Evolutionary conservation across 2,888 invertebrate genomes (phyloP), one percentile per base, ranked within the genome.

Genomic region (Lithosia quadra): DNA sequence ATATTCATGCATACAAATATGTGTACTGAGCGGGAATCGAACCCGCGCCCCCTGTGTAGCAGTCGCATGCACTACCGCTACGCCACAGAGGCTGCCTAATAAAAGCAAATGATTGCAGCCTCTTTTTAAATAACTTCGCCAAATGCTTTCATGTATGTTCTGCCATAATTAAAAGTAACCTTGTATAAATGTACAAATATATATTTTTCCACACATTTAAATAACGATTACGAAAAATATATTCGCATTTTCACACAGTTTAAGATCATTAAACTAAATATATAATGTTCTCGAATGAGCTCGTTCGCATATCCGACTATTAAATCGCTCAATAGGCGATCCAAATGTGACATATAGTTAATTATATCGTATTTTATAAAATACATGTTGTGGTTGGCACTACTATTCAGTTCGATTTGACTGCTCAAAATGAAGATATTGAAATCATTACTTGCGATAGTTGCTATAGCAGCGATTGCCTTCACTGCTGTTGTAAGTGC

Each of bases 241-340:
- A 24, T 22, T 56, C 56, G 15, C 28, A 56, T 56, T 13, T 61
- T 61, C 22, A 39, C 61, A 53, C 28, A 53, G 4, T 61, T 36
- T 82, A 80, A 0, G 84, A 85, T 65, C 56, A 56, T 49, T 49
- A 49, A n/a, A 64, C 69, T 63, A n/a, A 53, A 33, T 28, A 53
- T 28, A 53, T 18, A 53, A 63, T 63, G 43, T 53, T 33, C 18
- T 24, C 62, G 49, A 28, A 49, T 49, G 24, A 56, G 56, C 22
- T 56, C 24, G 56, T 55, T 55, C 10, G 2, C 56, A 56, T 24
- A 28, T 28, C 28, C 56, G 56, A 56, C 56, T 56, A 56, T 56
- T 56, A 56, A 22, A 28, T 28, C 24, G 56, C 10, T 24, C 56
- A 24, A 28, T 56, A 22, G 13, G 56, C 15, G 24, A 24, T 8